These are phyloP conservation scores for Chauna torquata DNA, from an alignment of 2,113 vertebrate species.

Conservation along the genomic window DNA sequence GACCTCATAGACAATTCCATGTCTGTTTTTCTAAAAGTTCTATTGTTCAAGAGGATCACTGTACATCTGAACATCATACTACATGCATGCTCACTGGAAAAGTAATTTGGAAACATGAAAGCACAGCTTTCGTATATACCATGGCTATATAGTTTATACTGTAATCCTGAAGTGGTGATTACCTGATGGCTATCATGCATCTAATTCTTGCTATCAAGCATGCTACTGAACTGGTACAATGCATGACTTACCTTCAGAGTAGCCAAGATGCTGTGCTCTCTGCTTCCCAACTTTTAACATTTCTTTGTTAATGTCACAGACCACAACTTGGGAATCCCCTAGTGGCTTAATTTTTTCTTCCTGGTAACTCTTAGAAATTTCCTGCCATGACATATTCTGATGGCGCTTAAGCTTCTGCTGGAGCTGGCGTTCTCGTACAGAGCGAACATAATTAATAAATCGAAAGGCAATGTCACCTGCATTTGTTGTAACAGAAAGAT, in stretches of 20 bases:
- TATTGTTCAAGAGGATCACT: not conserved
- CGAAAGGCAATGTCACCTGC: constrained; percentile 95
- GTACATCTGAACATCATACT: not conserved
- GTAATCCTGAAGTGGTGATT: not conserved
- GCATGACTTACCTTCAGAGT: constrained; percentile 78
- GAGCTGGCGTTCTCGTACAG: constrained; percentile 70
- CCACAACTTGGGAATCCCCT: constrained; percentile 78
- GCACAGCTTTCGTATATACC: not conserved
- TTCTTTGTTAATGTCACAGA: constrained; percentile 97
- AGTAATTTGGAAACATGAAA: not conserved
- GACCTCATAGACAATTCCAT: not conserved
- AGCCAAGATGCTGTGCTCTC: constrained; percentile 78
- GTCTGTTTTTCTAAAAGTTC: not conserved
- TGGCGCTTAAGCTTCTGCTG: constrained; percentile 57
- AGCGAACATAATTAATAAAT: constrained; percentile 87
- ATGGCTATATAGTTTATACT: not conserved
- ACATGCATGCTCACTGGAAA: not conserved
- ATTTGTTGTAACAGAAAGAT: not conserved
- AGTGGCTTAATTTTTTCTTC: constrained; percentile 32
- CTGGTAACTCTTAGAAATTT: constrained; percentile 82
- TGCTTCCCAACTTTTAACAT: constrained; percentile 93
- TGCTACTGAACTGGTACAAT: rapidly evolving
- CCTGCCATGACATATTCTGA: constrained; percentile 88
- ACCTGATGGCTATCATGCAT: not conserved
- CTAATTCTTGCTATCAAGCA: not conserved